Conservation (phyloP, 1,140 invertebrate species). For the Listronotus bonariensis region DNA sequence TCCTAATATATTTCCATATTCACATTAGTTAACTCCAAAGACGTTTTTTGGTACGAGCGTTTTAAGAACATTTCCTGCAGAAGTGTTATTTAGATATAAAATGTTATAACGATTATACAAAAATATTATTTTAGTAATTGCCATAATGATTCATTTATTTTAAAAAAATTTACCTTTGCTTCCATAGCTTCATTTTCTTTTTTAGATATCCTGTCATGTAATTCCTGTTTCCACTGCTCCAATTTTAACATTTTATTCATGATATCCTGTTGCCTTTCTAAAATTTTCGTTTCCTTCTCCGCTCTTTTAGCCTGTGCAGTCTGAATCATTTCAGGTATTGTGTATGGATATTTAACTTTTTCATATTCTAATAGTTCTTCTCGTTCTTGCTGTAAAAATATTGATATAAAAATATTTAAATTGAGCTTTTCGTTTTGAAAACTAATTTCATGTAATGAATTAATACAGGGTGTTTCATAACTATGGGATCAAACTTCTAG, state of each 20-base stretch:
- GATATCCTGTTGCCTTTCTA: constrained; percentile 63
- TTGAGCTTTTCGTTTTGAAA: too few species aligned
- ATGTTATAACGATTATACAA: too few species aligned
- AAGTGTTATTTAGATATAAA: too few species aligned
- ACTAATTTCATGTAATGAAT: too few species aligned
- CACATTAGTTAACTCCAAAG: too few species aligned
- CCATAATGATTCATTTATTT: background rate
- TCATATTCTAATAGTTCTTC: constrained; percentile 65
- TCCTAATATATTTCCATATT: too few species aligned
- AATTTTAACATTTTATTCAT: constrained; percentile 66
- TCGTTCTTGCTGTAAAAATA: constrained; percentile 57
- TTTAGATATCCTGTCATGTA: constrained; percentile 66
- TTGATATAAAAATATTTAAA: too few species aligned
- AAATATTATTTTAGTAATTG: too few species aligned
- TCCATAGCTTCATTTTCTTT: constrained; percentile 63
- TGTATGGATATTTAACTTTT: constrained; percentile 62
- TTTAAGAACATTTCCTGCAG: too few species aligned
- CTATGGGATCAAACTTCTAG: too few species aligned
- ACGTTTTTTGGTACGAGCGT: too few species aligned
- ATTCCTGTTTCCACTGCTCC: constrained; percentile 67
- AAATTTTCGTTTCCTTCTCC: constrained; percentile 52
- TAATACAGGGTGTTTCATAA: too few species aligned
- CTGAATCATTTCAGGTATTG: constrained; percentile 65
- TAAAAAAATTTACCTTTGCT: constrained; percentile 60
- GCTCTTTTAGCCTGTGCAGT: constrained; percentile 56